These are phyloP conservation scores for Acomys russatus DNA, from an alignment of 2,797 vertebrate genomes.

Conservation along the genomic window DNA sequence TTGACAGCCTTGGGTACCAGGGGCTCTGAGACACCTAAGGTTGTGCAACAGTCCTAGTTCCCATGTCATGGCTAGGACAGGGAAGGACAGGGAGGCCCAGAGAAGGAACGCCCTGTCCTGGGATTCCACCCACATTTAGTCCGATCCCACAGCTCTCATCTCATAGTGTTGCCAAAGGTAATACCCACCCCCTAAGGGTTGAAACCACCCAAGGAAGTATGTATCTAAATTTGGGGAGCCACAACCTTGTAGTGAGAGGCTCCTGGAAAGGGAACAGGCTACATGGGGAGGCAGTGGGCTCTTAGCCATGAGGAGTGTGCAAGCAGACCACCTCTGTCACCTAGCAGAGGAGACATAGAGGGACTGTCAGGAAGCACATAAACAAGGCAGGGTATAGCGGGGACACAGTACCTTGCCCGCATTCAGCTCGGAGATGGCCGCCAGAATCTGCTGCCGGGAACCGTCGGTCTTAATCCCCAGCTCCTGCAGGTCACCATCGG, in stretches of 20 bases:
- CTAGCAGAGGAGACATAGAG: background rate
- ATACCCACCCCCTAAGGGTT: too few relatives aligned
- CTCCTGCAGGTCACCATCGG: conserved; percentile 97
- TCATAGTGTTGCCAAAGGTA: background rate
- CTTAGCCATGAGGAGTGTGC: accelerated
- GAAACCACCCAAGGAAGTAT: background rate
- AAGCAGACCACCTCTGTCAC: accelerated
- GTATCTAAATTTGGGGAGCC: background rate
- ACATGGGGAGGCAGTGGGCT: background rate
- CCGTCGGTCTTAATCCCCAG: conserved; percentile 98
- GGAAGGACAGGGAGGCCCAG: background rate
- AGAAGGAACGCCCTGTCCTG: background rate
- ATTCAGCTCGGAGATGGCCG: conserved; percentile 99
- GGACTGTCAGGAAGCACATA: background rate
- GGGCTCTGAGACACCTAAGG: background rate
- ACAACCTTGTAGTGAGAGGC: background rate
- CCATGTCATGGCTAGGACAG: background rate
- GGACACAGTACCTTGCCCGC: conserved; percentile 94
- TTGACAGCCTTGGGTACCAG: background rate
- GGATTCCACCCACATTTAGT: background rate
- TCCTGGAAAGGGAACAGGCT: background rate
- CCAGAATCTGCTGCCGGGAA: conserved; percentile 97
- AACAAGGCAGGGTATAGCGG: background rate
- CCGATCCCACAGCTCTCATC: background rate
- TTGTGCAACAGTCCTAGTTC: background rate